Evolutionary conservation across 2,888 invertebrate species (phyloP).

Genomic region (Drosophila prolongata): DNA sequence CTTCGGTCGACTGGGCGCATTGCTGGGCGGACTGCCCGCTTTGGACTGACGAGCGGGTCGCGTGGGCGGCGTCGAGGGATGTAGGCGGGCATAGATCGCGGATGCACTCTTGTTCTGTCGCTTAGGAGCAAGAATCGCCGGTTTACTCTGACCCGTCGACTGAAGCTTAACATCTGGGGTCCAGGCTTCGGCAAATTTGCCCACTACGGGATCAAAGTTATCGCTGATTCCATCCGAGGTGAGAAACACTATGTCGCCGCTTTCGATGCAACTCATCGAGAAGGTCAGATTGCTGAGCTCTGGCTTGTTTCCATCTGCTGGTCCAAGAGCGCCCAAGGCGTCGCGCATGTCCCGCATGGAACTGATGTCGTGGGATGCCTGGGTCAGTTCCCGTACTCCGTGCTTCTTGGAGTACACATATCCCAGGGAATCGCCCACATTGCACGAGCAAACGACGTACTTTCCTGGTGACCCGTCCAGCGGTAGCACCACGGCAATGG

Average conservation of each 20-base stretch:
- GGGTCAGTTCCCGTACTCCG: conserved; percentile 93
- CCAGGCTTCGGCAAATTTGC: conserved; percentile 90
- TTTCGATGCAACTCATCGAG: conserved; percentile 91
- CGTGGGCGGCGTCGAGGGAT: conserved; percentile 67
- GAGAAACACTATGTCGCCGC: conserved; percentile 93
- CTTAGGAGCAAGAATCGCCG: conserved; percentile 76
- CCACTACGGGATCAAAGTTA: conserved; percentile 96
- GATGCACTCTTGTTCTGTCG: conserved; percentile 84
- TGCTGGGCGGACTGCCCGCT: conserved; percentile 59
- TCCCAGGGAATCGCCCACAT: conserved; percentile 95
- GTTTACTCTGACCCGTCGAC: conserved; percentile 16
- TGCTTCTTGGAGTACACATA: conserved; percentile 91
- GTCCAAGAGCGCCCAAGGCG: conserved; percentile 94
- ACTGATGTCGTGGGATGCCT: conserved; percentile 93
- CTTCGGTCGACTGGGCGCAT: conserved; percentile 83
- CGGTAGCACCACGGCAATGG: conserved; percentile 91
- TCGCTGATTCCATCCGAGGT: conserved; percentile 96
- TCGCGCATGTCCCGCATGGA: conserved; percentile 94
- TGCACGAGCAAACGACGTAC: conserved; percentile 92
- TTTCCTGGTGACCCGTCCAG: conserved; percentile 84
- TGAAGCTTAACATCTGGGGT: conserved; percentile 82
- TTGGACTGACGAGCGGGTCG: conserved; percentile 57
- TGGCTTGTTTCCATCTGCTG: conserved; percentile 93
- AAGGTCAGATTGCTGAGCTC: conserved; percentile 94
- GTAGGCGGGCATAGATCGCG: conserved; percentile 81